These are phyloP conservation scores for Enteromius radiatus DNA, from an alignment of 2,797 vertebrate species.

Conservation along the genomic window DNA sequence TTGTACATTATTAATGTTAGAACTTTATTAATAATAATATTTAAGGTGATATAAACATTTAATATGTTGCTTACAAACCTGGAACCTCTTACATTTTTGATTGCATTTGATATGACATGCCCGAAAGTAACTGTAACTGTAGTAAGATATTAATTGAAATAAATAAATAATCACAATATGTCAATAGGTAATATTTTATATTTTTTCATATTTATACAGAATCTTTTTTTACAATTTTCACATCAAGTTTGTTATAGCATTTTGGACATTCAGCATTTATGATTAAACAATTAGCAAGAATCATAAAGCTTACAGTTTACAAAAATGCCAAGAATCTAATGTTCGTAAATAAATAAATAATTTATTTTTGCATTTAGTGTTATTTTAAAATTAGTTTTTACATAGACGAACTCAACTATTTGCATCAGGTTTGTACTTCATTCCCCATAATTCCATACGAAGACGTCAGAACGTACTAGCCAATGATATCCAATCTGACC, in stretches of 20 bases:
- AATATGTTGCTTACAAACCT: background rate
- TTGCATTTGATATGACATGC: background rate
- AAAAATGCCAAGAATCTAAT: background rate
- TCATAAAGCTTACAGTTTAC: too few relatives aligned
- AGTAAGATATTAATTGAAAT: background rate
- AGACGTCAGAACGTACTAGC: background rate
- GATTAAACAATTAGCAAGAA: background rate
- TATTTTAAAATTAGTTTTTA: background rate
- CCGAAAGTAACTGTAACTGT: background rate
- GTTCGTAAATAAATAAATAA: background rate
- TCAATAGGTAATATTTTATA: background rate
- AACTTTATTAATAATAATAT: background rate
- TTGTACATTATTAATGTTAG: too few relatives aligned
- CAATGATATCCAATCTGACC: constrained; percentile 7
- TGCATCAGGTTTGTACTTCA: constrained; percentile 12
- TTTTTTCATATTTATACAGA: background rate
- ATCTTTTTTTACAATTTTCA: background rate
- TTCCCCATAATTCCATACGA: constrained; percentile 15
- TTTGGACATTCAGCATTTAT: background rate
- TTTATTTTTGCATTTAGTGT: background rate
- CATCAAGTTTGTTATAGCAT: background rate
- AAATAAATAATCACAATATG: background rate
- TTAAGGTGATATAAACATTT: background rate
- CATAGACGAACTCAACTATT: background rate
- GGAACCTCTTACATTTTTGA: background rate